Conservation (phyloP, 2,797 vertebrate species). For the Anabas testudineus region DNA sequence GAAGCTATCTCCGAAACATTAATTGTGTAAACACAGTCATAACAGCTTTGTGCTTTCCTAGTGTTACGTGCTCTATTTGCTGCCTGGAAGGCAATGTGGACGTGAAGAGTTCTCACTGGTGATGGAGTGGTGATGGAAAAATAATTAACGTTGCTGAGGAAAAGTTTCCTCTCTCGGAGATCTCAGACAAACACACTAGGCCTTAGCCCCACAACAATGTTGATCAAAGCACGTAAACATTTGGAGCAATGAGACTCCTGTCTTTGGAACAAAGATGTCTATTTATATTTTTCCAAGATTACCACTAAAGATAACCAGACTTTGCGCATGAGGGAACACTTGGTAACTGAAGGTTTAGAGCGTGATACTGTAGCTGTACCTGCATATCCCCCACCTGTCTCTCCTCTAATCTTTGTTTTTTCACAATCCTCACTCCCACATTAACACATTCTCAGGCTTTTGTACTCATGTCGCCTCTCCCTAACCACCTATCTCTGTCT, state of each 20-base stretch:
- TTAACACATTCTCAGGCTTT: conserved; percentile 74
- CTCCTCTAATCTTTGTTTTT: conserved; percentile 68
- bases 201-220: conserved; percentile 69
- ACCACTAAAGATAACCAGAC: conserved; percentile 60
- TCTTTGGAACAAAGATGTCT: conserved; percentile 59
- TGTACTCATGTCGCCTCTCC: conserved; percentile 67
- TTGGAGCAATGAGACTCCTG: conserved; percentile 66
- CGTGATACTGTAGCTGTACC: conserved; percentile 73
- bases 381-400: conserved; percentile 69
- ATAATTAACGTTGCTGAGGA: conserved; percentile 74
- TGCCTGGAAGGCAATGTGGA: conserved; percentile 52
- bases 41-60: conserved; percentile 36
- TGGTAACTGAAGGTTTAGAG: conserved; percentile 51
- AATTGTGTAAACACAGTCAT: conserved; percentile 71
- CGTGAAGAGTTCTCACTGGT: conserved; percentile 45
- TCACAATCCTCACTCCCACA: conserved; percentile 65
- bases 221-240: conserved; percentile 78
- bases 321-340: conserved; percentile 64
- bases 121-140: conserved; percentile 74
- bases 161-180: conserved; percentile 69
- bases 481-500: conserved; percentile 64
- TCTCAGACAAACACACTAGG: conserved; percentile 62
- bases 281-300: conserved; percentile 70
- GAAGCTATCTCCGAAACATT: conserved; percentile 56
- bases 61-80: conserved; percentile 52